Evolutionary conservation across 2,888 invertebrate species (phyloP).

Genomic region (Nomada lathburiana): DNA sequence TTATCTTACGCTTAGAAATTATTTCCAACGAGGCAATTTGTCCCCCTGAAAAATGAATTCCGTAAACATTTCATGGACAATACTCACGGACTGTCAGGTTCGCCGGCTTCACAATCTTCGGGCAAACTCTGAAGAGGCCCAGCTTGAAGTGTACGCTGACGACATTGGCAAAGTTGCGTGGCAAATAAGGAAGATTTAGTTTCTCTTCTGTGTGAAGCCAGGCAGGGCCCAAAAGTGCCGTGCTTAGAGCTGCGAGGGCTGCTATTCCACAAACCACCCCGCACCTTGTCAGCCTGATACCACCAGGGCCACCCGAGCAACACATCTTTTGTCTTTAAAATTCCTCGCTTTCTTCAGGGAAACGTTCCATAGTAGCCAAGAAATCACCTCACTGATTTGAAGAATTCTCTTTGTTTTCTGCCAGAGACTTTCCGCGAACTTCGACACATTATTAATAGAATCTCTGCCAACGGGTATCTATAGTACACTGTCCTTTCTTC

Average conservation of each 20-base stretch:
- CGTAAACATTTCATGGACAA: not conserved
- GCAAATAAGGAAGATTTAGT: conserved; percentile 75
- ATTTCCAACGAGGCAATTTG: not conserved
- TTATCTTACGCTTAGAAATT: too few species aligned
- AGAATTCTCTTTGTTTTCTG: conserved; percentile 13
- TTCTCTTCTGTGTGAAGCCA: conserved; percentile 83
- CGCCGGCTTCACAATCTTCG: conserved; percentile 80
- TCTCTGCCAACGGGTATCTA: conserved; percentile 16
- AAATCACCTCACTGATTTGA: conserved; percentile 59
- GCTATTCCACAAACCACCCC: conserved; percentile 82
- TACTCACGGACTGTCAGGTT: conserved; percentile 81
- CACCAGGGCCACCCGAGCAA: conserved; percentile 79
- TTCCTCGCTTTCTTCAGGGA: conserved; percentile 28
- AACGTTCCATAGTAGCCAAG: conserved; percentile 36
- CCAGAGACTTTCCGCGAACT: conserved; percentile 24
- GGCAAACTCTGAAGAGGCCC: conserved; percentile 81
- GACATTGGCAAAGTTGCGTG: conserved; percentile 73
- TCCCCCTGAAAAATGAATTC: not conserved
- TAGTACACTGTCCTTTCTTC: not conserved
- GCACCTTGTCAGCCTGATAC: conserved; percentile 81
- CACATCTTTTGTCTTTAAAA: conserved; percentile 76
- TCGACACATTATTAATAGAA: conserved; percentile 47
- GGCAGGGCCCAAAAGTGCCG: conserved; percentile 82
- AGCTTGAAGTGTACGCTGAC: conserved; percentile 82
- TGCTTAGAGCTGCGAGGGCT: conserved; percentile 81